phyloP scores from a whole-genome alignment of 2,888 invertebrate genomes.

The Cheilosia grossa region DNA sequence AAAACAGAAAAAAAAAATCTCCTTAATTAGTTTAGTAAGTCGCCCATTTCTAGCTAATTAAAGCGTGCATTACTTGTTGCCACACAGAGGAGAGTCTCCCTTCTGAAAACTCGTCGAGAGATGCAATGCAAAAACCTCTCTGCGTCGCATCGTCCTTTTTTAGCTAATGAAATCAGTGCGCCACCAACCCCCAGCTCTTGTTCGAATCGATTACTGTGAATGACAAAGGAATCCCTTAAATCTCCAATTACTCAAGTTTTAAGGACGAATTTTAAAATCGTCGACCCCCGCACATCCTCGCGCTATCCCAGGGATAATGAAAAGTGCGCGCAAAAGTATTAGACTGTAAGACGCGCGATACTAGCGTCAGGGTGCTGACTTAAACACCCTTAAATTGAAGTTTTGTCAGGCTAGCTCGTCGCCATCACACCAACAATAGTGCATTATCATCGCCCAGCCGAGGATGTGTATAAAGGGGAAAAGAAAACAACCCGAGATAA shows the following conservation, averaged over 20 bases:
- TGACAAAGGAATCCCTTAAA: conserved; percentile 77
- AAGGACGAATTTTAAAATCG: conserved; percentile 75
- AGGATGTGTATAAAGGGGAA: background rate
- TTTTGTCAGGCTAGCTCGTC: conserved; percentile 35
- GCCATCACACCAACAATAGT: conserved; percentile 63
- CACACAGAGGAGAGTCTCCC: conserved; percentile 49
- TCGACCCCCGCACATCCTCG: conserved; percentile 21
- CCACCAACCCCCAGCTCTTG: conserved; percentile 70
- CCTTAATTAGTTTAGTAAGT: conserved; percentile 63
- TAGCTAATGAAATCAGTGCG: conserved; percentile 71
- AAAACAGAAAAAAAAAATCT: background rate
- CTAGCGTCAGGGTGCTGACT: conserved; percentile 43
- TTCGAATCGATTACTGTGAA: conserved; percentile 75
- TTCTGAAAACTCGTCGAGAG: background rate
- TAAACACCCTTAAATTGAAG: conserved; percentile 68
- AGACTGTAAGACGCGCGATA: conserved; percentile 49
- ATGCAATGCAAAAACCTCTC: conserved; percentile 35
- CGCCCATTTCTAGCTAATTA: conserved; percentile 61
- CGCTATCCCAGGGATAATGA: conserved; percentile 56
- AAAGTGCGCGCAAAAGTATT: conserved; percentile 56
- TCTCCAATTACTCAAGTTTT: conserved; percentile 77
- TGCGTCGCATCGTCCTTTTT: conserved; percentile 46
- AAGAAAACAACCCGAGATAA: conserved; percentile 46
- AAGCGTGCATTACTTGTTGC: conserved; percentile 72
- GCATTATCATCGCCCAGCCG: conserved; percentile 59